Evolutionary conservation across 2,888 invertebrate species (phyloP).

Genomic region (Lydus trimaculatus): DNA sequence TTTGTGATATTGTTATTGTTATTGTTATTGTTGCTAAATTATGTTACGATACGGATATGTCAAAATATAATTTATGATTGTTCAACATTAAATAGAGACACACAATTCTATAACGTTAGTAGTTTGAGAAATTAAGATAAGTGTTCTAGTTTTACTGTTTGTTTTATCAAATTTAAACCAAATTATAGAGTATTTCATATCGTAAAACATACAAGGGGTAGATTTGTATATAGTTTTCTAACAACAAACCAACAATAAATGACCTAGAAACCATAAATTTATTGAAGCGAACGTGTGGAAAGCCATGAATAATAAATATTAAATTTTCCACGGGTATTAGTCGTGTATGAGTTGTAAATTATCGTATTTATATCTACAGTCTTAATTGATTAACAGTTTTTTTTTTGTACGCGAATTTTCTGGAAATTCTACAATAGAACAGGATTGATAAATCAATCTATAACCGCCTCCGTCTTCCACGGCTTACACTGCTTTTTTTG

Average conservation of each 20-base stretch:
- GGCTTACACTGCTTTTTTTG: no score
- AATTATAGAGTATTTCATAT: background rate
- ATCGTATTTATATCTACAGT: background rate
- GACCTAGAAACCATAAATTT: conserved; percentile 5
- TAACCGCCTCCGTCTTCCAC: no score
- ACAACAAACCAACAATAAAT: background rate
- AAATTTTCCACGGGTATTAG: background rate
- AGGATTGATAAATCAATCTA: no score
- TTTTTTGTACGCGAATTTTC: no score
- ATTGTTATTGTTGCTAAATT: background rate
- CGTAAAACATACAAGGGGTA: background rate
- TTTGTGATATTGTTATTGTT: background rate
- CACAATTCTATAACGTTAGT: no score
- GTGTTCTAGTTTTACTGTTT: background rate
- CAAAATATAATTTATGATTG: background rate
- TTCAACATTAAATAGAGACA: no score
- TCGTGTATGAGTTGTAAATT: background rate
- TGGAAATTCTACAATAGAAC: no score
- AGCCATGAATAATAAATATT: background rate
- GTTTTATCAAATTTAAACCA: background rate
- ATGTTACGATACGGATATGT: background rate
- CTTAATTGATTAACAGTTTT: background rate
- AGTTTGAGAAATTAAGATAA: background rate
- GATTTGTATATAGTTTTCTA: background rate
- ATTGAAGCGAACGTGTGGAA: background rate